Evolutionary conservation across 2,797 vertebrate genomes (phyloP).

Genomic region (Dicrostonyx torquatus): DNA sequence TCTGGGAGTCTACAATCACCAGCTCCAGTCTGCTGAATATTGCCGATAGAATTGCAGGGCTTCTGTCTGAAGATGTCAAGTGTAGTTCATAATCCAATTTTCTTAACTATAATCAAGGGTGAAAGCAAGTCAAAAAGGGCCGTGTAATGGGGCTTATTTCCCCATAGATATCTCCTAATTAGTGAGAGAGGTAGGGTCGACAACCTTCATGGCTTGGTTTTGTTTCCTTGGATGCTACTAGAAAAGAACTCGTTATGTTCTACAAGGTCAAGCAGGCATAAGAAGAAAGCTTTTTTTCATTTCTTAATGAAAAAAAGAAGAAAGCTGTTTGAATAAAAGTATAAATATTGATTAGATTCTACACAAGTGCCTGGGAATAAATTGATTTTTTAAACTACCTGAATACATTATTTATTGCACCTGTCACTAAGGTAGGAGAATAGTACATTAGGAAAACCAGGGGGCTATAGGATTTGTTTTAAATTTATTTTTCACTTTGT

Average conservation of each 20-base stretch:
- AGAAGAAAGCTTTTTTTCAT: no score
- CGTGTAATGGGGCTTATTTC: constrained; percentile 73
- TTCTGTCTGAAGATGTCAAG: constrained; percentile 73
- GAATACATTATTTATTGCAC: constrained; percentile 79
- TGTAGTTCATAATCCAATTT: constrained; percentile 75
- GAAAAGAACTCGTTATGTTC: constrained; percentile 66
- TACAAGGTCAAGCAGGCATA: constrained; percentile 76
- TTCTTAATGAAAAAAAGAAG: constrained; percentile 27
- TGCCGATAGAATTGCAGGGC: constrained; percentile 66
- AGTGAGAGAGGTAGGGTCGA: constrained; percentile 58
- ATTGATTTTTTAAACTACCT: constrained; percentile 79
- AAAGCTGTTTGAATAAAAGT: constrained; percentile 72
- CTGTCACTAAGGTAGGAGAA: constrained; percentile 76
- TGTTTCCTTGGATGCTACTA: constrained; percentile 21
- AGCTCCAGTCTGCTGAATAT: constrained; percentile 75
- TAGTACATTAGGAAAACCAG: constrained; percentile 73
- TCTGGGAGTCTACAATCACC: constrained; percentile 67
- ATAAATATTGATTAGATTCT: constrained; percentile 84
- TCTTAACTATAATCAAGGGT: constrained; percentile 73
- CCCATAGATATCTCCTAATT: constrained; percentile 40
- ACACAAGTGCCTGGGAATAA: constrained; percentile 72
- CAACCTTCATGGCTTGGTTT: constrained; percentile 38
- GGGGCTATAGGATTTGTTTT: constrained; percentile 48
- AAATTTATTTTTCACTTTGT: not conserved
- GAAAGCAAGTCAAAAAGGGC: constrained; percentile 64